Base-by-base conservation (phyloP, 2,888 invertebrate genomes). In the Mycalesis mineus region DNA sequence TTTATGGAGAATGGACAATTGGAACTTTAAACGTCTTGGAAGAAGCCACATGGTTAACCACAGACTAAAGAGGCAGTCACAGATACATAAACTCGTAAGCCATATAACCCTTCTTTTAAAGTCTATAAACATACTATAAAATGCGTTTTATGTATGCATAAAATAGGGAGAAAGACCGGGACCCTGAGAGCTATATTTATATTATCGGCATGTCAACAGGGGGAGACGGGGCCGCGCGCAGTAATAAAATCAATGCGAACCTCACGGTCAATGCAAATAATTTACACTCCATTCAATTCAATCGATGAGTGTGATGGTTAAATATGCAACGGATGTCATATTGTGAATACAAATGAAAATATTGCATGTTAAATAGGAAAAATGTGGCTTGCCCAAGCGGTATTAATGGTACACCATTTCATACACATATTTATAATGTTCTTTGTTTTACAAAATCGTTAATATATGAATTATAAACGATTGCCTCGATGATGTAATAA, bases 261-360 rank as follows among this genome's bases (percentile, higher is more conserved):
- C 40, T 51, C 51, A 51, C 22, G 51, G 51, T 31, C 40, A 41
- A 41, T 51, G 41, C 28, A 54, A 60, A 57, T 57, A 40, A 60
- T 50, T 60, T 60, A 45, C 57, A 57, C 53, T 55, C 57, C 47
- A 59, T 41, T 57, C 52, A 41, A 37, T 47, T 47, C 47, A 53
- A 58, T 60, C 51, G 15, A 36, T 47, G 17, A 56, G 47, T 48
- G 50, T 53, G 33, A 2, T 22, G 22, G 22, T 22, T 22, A 29
- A 58, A 52, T 61, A 53, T 49, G 48, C 48, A 53, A 14, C 58
- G 52, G 36, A 58, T 15, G 44, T 55, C 33, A 42, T 57, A 44
- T 44, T 57, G 39, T 28, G 15, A 33, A 47, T 15, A 9, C 6
- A 15, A 40, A 40, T 13, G 39, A 33, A 5, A 33, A 33, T 33